Evolutionary conservation across 2,797 vertebrate genomes (phyloP).

Genomic region (Danio tinwini): DNA sequence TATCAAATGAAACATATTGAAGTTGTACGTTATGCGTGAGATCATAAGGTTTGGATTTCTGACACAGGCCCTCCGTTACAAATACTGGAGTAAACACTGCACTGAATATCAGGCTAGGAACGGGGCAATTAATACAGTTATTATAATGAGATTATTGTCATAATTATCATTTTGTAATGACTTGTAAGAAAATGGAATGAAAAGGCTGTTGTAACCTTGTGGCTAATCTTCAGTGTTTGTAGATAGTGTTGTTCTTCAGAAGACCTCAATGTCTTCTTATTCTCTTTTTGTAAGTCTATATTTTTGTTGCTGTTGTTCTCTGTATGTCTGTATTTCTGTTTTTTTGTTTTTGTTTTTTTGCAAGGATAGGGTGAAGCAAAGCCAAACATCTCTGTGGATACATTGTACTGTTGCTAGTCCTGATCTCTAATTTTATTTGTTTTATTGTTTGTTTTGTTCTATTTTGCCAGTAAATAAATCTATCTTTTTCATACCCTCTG

Average conservation of each 20-base stretch:
- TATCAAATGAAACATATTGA: not conserved
- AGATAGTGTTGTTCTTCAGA: constrained; percentile 86
- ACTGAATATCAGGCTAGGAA: constrained; percentile 83
- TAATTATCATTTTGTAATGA: constrained; percentile 86
- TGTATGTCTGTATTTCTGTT: constrained; percentile 47
- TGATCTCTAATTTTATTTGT: constrained; percentile 71
- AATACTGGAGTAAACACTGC: constrained; percentile 80
- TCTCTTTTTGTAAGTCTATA: constrained; percentile 86
- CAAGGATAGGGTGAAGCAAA: constrained; percentile 71
- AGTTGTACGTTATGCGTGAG: constrained; percentile 4
- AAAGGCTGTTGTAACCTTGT: constrained; percentile 90
- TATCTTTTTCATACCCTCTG: constrained; percentile 96
- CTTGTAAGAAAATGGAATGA: constrained; percentile 79
- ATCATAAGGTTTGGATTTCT: not conserved
- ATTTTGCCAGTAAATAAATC: constrained; percentile 99
- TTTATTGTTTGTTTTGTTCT: constrained; percentile 76
- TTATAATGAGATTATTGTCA: constrained; percentile 74
- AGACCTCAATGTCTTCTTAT: constrained; percentile 75
- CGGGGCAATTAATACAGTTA: constrained; percentile 82
- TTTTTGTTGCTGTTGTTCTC: constrained; percentile 83
- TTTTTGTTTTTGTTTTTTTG: constrained; percentile 51
- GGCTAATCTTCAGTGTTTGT: constrained; percentile 92
- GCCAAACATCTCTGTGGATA: constrained; percentile 77
- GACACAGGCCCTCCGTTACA: constrained; percentile 43
- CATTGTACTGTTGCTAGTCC: constrained; percentile 79